These are phyloP conservation scores for Cyaniris semiargus DNA, from an alignment of 2,888 invertebrate genomes.

Conservation along the genomic window DNA sequence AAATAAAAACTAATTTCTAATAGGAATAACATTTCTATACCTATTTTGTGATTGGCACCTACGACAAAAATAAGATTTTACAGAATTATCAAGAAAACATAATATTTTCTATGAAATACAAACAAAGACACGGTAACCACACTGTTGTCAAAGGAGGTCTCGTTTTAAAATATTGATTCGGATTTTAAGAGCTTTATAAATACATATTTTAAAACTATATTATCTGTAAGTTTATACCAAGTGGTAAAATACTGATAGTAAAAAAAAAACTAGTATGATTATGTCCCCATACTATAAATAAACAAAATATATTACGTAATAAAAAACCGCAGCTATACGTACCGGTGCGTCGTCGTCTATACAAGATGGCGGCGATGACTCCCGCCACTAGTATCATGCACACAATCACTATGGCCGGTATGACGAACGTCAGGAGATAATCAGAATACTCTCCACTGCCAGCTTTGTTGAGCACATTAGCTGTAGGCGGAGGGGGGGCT, in stretches of 20 bases:
- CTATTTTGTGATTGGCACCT: slow-evolving; percentile 13
- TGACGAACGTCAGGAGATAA: slow-evolving; percentile 90
- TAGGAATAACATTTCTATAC: slow-evolving; percentile 14
- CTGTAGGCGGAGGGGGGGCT: slow-evolving; percentile 50
- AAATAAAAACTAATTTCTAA: slow-evolving; percentile 12
- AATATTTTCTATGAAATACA: no score
- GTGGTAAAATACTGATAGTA: no score
- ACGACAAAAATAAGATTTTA: background rate
- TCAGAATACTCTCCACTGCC: slow-evolving; percentile 63
- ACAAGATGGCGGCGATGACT: slow-evolving; percentile 92
- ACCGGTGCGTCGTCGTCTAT: slow-evolving; percentile 90
- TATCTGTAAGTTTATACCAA: no score
- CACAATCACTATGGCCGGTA: slow-evolving; percentile 93
- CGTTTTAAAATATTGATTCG: no score
- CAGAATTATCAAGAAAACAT: background rate
- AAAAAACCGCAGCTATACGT: slow-evolving; percentile 58
- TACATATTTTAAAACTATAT: no score
- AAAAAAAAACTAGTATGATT: no score
- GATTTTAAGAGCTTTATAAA: no score
- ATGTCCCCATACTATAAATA: no score
- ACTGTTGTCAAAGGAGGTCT: no score
- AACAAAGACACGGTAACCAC: no score
- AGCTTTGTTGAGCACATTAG: slow-evolving; percentile 59
- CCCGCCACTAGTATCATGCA: slow-evolving; percentile 93
- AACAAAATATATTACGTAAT: background rate